phyloP scores from a whole-genome alignment of 2,888 invertebrate species.

The Ditula angustiorana region DNA sequence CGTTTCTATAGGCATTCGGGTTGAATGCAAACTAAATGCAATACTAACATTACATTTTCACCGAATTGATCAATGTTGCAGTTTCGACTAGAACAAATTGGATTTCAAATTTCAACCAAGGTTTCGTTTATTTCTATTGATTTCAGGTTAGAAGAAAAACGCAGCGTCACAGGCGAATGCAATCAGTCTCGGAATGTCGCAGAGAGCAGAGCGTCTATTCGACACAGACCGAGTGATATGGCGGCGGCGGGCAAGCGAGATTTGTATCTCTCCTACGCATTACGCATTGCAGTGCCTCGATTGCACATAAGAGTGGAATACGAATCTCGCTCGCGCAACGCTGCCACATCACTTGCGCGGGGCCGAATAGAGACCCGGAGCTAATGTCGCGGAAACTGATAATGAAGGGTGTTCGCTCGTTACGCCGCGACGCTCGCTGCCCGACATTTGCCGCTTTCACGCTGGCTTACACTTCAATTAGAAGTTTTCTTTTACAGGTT shows the following conservation, averaged over 20 bases:
- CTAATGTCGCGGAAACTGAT: constrained; percentile 58
- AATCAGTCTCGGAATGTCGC: constrained; percentile 33
- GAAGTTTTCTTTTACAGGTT: constrained; percentile 20
- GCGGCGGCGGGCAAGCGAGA: not conserved
- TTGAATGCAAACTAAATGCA: not conserved
- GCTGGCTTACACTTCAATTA: constrained; percentile 19
- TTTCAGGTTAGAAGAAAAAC: constrained; percentile 10
- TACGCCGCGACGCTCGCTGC: constrained; percentile 21
- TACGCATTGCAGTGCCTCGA: not conserved
- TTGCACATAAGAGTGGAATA: not conserved
- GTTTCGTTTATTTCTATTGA: not conserved
- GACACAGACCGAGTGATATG: not conserved
- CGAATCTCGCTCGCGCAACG: not conserved
- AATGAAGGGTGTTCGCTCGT: constrained; percentile 53
- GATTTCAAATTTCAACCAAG: not conserved
- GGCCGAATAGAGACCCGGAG: constrained; percentile 10
- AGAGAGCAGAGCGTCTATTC: not conserved
- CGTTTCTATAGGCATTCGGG: not conserved
- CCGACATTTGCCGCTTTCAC: constrained; percentile 36
- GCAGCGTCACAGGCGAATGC: constrained; percentile 24
- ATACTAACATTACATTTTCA: not conserved
- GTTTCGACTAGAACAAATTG: not conserved
- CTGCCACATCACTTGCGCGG: not conserved
- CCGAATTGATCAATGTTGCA: constrained; percentile 1
- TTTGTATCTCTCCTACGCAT: not conserved